A percentile compares a stretch with the other conserved stretches of the same genome.
Evolutionary conservation across 2,888 invertebrate species (phyloP).

Genomic region (Suillia variegata): DNA sequence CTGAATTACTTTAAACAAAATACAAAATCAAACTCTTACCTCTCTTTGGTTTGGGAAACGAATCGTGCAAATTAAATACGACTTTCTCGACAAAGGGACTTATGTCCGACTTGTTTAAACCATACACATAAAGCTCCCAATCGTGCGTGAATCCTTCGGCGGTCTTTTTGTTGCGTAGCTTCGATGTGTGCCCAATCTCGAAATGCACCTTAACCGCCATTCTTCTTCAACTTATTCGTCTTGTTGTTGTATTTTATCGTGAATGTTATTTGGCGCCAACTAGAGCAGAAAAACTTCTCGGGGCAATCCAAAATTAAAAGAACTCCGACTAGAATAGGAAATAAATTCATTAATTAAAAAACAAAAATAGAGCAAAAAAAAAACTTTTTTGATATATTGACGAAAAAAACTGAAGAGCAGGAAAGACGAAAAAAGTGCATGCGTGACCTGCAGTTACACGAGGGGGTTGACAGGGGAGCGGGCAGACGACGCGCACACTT

Average conservation of each 20-base stretch:
- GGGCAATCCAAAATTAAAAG: background rate
- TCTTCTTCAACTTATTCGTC: background rate
- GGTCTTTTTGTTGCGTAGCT: conserved; percentile 78
- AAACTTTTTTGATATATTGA: background rate
- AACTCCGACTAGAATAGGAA: background rate
- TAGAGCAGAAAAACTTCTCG: no score
- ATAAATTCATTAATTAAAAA: background rate
- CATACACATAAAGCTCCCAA: conserved; percentile 94
- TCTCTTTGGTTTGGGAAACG: conserved; percentile 90
- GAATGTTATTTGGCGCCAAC: no score
- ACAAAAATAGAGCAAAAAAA: background rate
- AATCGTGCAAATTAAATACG: conserved; percentile 88
- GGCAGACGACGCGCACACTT: background rate
- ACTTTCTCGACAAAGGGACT: conserved; percentile 91
- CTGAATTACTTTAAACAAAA: no score
- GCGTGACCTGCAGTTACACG: conserved; percentile 10
- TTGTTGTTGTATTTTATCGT: no score
- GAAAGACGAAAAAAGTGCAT: conserved; percentile 12
- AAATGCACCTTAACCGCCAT: conserved; percentile 81
- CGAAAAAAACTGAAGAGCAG: background rate
- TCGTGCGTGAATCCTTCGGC: conserved; percentile 95
- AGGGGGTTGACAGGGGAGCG: background rate
- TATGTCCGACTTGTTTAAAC: conserved; percentile 84
- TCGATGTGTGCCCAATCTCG: conserved; percentile 91
- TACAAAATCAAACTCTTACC: no score